These are phyloP conservation scores for Liopterus haemorrhoidalis DNA, from an alignment of 2,888 invertebrate genomes.

Conservation along the genomic window DNA sequence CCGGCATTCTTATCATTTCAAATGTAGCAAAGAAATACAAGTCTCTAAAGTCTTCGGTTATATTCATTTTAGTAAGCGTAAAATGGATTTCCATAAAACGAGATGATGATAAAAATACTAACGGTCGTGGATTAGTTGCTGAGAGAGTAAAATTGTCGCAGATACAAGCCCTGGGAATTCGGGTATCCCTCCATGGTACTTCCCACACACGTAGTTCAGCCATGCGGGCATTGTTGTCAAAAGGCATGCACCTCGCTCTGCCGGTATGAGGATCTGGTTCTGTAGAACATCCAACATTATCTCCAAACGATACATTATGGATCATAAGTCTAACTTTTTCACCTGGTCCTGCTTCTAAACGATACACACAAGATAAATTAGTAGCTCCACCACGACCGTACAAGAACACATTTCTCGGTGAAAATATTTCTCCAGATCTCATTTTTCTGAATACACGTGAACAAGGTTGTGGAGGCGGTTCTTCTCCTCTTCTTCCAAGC, in stretches of 20 bases:
- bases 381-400: slow-evolving; percentile 78
- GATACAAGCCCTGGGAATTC: slow-evolving; percentile 68
- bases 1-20: slow-evolving; percentile 58
- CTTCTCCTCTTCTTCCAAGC: slow-evolving; percentile 45
- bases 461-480: slow-evolving; percentile 43
- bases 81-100: slow-evolving; percentile 70
- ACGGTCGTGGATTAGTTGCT: slow-evolving; percentile 53
- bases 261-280: slow-evolving; percentile 68
- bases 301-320: slow-evolving; percentile 68
- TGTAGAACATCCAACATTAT: slow-evolving; percentile 58
- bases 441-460: slow-evolving; percentile 60
- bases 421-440: slow-evolving; percentile 57
- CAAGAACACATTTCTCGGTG: slow-evolving; percentile 70
- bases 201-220: slow-evolving; percentile 59
- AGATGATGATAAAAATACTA: slow-evolving; percentile 60
- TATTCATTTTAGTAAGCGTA: slow-evolving; percentile 64
- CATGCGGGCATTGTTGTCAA: slow-evolving; percentile 42
- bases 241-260: slow-evolving; percentile 52
- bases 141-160: slow-evolving; percentile 64
- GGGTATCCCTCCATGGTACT: slow-evolving; percentile 65
- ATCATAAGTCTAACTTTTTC: slow-evolving; percentile 62
- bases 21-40: slow-evolving; percentile 71
- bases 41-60: slow-evolving; percentile 76
- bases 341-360: slow-evolving; percentile 61
- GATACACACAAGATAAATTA: slow-evolving; percentile 70